Evolutionary conservation across 1,140 invertebrate genomes (phyloP).

Genomic region (Potamilus streckersoni): DNA sequence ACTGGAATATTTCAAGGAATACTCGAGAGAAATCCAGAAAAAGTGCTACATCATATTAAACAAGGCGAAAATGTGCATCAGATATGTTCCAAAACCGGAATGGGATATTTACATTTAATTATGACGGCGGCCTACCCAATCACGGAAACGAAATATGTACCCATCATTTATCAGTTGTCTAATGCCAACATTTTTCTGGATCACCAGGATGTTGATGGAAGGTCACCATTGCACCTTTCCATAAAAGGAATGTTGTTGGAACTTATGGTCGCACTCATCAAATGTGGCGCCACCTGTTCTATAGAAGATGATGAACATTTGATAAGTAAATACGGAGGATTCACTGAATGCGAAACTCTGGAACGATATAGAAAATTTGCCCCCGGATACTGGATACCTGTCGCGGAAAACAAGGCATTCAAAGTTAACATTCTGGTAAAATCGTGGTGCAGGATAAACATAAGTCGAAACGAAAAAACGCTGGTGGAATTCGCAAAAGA

Average conservation of each 20-base stretch:
- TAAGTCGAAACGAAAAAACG: constrained; percentile 45
- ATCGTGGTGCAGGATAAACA: constrained; percentile 60
- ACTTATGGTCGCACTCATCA: constrained; percentile 50
- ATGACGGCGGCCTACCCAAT: constrained; percentile 36
- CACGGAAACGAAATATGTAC: constrained; percentile 47
- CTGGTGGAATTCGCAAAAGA: constrained; percentile 58
- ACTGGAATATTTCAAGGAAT: constrained; percentile 34
- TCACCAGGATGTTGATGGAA: constrained; percentile 35
- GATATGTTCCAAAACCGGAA: constrained; percentile 37
- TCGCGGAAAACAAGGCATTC: constrained; percentile 50
- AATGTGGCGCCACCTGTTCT: constrained; percentile 48
- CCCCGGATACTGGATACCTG: constrained; percentile 57
- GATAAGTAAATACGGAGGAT: constrained; percentile 30
- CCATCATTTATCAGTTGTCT: constrained; percentile 61
- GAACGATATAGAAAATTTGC: constrained; percentile 43
- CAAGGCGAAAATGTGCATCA: constrained; percentile 33
- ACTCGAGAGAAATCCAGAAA: constrained; percentile 16
- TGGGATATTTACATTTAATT: constrained; percentile 51
- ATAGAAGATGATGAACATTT: constrained; percentile 33
- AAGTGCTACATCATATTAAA: constrained; percentile 31
- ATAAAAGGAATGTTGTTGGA: constrained; percentile 46
- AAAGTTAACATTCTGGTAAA: constrained; percentile 56
- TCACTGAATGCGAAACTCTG: constrained; percentile 34
- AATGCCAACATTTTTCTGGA: constrained; percentile 58
- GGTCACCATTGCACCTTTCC: constrained; percentile 49